phyloP scores from a whole-genome alignment of 2,797 vertebrate genomes.

The Sciurus vulgaris region DNA sequence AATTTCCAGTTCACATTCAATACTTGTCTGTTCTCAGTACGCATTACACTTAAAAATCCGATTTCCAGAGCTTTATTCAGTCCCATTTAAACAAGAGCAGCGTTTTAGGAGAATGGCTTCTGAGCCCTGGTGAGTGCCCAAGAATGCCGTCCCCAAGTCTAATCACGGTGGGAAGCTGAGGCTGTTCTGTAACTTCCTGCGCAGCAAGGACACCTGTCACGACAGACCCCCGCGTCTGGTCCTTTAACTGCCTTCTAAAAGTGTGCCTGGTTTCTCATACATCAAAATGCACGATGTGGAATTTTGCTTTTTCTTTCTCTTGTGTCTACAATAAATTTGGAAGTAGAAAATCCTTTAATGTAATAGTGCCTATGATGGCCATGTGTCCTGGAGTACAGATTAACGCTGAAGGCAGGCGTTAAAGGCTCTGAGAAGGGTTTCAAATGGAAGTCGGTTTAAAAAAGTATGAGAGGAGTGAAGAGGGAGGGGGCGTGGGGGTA shows the following conservation, averaged over 20 bases:
- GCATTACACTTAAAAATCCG: slow-evolving; percentile 36
- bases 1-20: neutral
- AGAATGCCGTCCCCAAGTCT: neutral
- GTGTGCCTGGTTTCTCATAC: slow-evolving; percentile 46
- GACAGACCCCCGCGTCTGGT: neutral
- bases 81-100: slow-evolving; percentile 1
- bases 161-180: neutral
- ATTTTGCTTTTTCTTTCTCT: slow-evolving; percentile 74
- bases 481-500: no score
- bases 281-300: slow-evolving; percentile 63
- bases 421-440: neutral
- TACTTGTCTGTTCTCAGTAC: slow-evolving; percentile 53
- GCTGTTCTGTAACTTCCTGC: accelerated
- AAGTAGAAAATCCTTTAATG: slow-evolving; percentile 78
- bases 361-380: slow-evolving; percentile 76
- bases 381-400: slow-evolving; percentile 55
- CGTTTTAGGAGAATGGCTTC: slow-evolving; percentile 49
- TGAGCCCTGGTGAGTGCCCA: neutral
- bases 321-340: slow-evolving; percentile 67
- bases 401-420: neutral
- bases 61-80: slow-evolving; percentile 55
- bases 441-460: neutral
- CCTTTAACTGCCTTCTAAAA: neutral
- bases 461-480: no score
- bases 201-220: neutral